These are phyloP conservation scores for Papilio xuthus DNA, from an alignment of 1,140 invertebrate genomes.

Conservation along the genomic window DNA sequence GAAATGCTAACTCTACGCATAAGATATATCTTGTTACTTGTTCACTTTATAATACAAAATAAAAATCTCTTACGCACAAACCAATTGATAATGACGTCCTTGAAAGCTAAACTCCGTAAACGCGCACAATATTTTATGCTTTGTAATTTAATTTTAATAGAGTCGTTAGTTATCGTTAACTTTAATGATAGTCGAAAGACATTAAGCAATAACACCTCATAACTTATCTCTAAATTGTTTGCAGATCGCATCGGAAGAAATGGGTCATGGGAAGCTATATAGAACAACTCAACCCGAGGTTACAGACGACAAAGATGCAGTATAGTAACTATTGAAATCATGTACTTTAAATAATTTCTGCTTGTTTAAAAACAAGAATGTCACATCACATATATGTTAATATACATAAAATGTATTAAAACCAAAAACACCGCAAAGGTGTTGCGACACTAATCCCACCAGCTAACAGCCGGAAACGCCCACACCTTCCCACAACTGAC, in stretches of 20 bases:
- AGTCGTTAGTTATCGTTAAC: not conserved
- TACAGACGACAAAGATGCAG: no score
- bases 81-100: no score
- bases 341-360: not conserved
- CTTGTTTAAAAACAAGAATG: not conserved
- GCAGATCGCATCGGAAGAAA: not conserved
- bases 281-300: no score
- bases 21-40: no score
- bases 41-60: no score
- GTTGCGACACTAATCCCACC: conserved; percentile 17
- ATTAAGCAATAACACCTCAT: not conserved
- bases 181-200: not conserved
- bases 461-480: conserved; percentile 19
- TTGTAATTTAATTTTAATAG: no score
- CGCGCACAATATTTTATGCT: no score
- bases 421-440: not conserved
- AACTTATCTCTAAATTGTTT: not conserved
- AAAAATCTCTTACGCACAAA: no score
- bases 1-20: no score
- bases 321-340: not conserved
- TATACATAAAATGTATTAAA: not conserved
- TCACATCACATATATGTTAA: not conserved
- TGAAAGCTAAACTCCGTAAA: no score
- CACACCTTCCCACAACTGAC: conserved; percentile 6
- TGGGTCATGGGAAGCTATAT: no score